A percentile compares a stretch with the other conserved stretches of the same genome.
These are phyloP conservation scores for Brotogeris chrysoptera DNA, from an alignment of 2,797 vertebrate genomes.

Conservation along the genomic window DNA sequence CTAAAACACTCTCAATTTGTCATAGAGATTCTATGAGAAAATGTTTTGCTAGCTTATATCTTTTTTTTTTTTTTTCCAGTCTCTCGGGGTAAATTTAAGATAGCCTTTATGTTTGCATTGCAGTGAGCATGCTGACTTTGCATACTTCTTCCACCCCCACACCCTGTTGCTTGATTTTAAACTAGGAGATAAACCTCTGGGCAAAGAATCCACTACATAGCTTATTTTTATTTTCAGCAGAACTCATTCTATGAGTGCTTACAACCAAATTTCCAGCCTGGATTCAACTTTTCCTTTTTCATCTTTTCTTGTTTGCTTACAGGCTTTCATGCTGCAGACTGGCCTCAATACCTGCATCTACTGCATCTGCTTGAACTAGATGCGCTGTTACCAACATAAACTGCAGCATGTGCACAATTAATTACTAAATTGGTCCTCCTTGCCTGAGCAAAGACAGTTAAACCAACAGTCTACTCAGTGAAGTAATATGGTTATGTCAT, in stretches of 20 bases:
- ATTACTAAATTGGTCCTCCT: background rate
- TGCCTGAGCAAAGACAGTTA: background rate
- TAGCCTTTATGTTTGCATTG: slow-evolving; percentile 18
- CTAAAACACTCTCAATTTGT: background rate
- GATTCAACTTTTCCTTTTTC: background rate
- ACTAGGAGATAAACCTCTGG: slow-evolving; percentile 16
- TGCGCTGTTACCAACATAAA: background rate
- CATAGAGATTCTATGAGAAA: background rate
- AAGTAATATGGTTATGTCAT: background rate
- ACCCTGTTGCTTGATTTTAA: slow-evolving; percentile 6
- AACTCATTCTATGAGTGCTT: background rate
- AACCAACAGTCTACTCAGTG: background rate
- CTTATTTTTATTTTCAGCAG: slow-evolving; percentile 18
- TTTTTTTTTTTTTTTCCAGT: background rate
- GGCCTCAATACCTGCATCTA: background rate
- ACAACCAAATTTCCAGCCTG: background rate
- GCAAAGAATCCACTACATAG: background rate
- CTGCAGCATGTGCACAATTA: background rate
- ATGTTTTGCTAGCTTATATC: background rate
- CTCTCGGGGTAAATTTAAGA: slow-evolving; percentile 11
- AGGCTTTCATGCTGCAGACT: background rate
- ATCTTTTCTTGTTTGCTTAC: background rate
- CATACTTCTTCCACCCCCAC: background rate
- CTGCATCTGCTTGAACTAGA: background rate
- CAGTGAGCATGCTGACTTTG: slow-evolving; percentile 29